A percentile compares a stretch with the other conserved stretches of the same genome.
Evolutionary conservation across 2,888 invertebrate genomes (phyloP).

Genomic region (Eupithecia subumbrata): DNA sequence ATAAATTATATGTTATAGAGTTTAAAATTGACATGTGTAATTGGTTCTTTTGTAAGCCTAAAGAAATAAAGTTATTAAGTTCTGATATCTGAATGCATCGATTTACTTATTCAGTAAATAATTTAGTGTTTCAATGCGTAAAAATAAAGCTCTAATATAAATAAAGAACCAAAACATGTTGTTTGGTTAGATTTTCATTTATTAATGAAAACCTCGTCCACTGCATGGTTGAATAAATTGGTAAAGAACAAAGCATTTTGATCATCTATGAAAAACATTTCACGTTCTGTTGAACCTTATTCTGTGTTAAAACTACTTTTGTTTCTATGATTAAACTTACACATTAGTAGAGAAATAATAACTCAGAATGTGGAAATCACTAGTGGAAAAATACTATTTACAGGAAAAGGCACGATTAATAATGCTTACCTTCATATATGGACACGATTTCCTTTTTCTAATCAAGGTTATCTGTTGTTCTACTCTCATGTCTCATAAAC

Average conservation of each 20-base stretch:
- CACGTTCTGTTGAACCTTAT: too few species aligned
- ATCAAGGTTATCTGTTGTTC: slow-evolving; percentile 11
- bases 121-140: not conserved
- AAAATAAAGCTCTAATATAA: not conserved
- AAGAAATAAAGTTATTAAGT: too few species aligned
- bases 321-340: not conserved
- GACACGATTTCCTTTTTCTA: slow-evolving; percentile 13
- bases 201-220: not conserved
- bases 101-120: not conserved
- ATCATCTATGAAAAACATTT: not conserved
- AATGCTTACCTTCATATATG: not conserved
- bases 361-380: not conserved
- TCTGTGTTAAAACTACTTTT: not conserved
- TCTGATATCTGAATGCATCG: not conserved
- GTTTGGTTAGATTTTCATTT: not conserved
- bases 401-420: slow-evolving; percentile 2
- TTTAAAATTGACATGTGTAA: too few species aligned
- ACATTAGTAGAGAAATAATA: not conserved
- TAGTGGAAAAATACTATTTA: not conserved
- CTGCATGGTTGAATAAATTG: not conserved
- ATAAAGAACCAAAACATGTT: not conserved
- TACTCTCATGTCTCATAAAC: not conserved
- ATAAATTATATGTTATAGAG: too few species aligned
- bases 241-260: not conserved
- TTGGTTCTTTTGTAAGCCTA: too few species aligned